Percentiles rank a stretch among this genome's conserved stretches.
phyloP scores from a whole-genome alignment of 2,797 vertebrate species.

The Pipistrellus kuhlii region DNA sequence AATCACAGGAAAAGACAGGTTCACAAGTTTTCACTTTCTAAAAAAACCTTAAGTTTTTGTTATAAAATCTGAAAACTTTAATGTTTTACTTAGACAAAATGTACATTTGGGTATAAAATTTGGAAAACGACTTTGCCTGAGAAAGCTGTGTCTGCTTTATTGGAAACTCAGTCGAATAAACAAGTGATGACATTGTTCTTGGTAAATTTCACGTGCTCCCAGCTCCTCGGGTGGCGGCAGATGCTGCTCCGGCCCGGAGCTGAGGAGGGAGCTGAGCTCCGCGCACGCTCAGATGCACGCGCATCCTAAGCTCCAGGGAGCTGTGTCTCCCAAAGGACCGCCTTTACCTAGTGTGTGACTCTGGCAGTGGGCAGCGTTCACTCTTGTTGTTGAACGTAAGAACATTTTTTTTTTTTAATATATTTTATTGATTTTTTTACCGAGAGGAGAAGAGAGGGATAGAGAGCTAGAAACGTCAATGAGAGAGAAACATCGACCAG shows the following conservation, averaged over 20 bases:
- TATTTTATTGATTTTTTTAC: too few species aligned
- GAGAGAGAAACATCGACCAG: too few species aligned
- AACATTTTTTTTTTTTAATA: too few species aligned
- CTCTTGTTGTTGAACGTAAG: constrained; percentile 24
- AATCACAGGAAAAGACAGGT: background rate
- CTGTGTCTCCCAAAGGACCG: background rate
- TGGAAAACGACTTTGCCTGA: constrained; percentile 10
- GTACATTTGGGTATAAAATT: constrained; percentile 3
- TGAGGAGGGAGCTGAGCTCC: background rate
- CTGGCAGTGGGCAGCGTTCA: background rate
- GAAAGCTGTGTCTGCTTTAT: background rate
- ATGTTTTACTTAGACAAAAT: background rate
- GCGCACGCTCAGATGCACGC: background rate
- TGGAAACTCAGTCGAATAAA: background rate
- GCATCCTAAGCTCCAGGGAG: background rate
- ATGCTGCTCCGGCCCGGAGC: background rate
- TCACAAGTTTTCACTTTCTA: constrained; percentile 5
- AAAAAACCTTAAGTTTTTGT: background rate
- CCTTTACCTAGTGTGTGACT: background rate
- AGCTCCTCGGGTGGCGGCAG: background rate
- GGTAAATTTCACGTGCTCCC: background rate
- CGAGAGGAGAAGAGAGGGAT: too few species aligned
- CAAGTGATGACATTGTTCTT: background rate
- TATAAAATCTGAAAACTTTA: background rate
- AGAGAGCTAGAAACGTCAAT: too few species aligned